Evolutionary conservation across 2,888 invertebrate species (phyloP), one percentile per base, ranked within the genome.

Genomic region (Geophilus truncorum): DNA sequence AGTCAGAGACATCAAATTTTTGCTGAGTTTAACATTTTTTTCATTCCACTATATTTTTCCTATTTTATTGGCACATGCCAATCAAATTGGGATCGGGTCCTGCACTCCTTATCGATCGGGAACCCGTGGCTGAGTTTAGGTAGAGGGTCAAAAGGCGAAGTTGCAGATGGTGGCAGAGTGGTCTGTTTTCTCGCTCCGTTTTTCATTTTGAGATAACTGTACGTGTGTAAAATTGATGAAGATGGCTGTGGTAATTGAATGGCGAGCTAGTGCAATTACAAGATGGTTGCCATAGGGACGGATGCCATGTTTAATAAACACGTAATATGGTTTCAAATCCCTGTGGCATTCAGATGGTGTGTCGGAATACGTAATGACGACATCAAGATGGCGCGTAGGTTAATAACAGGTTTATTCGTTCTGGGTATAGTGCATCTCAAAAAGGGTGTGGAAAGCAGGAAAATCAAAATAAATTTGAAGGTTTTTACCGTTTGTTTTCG

Each of bases 311-410:
- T 62, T 62, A 62, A 62, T 62, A 62, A 62, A 62, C 62, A 62
- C 62, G 62, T 62, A 62, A 62, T 62, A 62, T 25, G 62, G 62
- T 62, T 62, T 62, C 12, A 62, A 62, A 25, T 62, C 62, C 62
- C 62, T 12, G 23, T 62, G 62, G 62, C 10, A 23, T 28, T 15
- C 45, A 10, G 28, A 23, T 62, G 23, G 23, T 62, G 62, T 28
- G 28, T 25, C 25, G 25, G 62, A 62, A 62, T 62, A 62, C 12
- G 7, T 62, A 62, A 62, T 25, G 62, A 62, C 62, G 62, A 62
- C 62, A 62, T 21, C 62, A 62, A 62, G 28, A 62, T 62, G 62
- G 62, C 62, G 62, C 57, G 23, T 5, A 62, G 62, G 62, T 62
- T 62, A 62, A 62, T 62, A 62, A 62, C 23, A 62, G 32, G 32